Base-by-base conservation (phyloP, 2,797 vertebrate species). In the Lindbergichthys nudifrons region DNA sequence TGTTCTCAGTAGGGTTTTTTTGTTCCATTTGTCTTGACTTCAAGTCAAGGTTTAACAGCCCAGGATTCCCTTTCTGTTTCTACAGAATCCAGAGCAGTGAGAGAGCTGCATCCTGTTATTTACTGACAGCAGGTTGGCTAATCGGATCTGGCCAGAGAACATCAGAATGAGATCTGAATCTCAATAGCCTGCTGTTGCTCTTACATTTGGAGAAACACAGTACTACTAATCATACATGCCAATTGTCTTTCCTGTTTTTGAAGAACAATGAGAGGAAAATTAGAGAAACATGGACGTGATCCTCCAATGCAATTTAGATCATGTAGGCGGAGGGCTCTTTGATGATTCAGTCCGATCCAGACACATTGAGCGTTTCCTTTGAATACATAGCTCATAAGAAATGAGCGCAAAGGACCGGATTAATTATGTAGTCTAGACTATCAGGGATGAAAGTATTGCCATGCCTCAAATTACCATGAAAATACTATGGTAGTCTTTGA, bases 91-190 rank as follows among this genome's bases (percentile, higher is more conserved):
- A 72, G 50, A 84, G 46, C 5, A 0, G 21, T 39, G 65, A 5
- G 43, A 66, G 64, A 46, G 76, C 58, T 43, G 70, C 73, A 57
- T 68, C 65, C 39, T 0, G 21, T 79, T 77, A 63, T 58, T 77
- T 64, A 57, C 23, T 68, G 53, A 73, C 50, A 70, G 47, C 51
- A 63, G 4, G 51, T 50, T 52, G 41, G 79, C 61, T 39, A 10
- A 61, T 62, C 14, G 13, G 45, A 56, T 79, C 61, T 57, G 56
- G 45, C 67, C 62, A 18, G 43, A 61, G 69, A 59, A 18, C 14
- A 41, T 71, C 63, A 60, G 63, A 72, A 62, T 78, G 52, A 70
- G 57, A 71, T 60, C 52, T 69, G 73, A 80, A 80, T 80, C 50
- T 84, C 64, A 76, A 81, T 82, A 43, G 45, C 45, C 39, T 57